Base-by-base conservation (phyloP, 2,113 vertebrate species). In the Daubentonia madagascariensis region DNA sequence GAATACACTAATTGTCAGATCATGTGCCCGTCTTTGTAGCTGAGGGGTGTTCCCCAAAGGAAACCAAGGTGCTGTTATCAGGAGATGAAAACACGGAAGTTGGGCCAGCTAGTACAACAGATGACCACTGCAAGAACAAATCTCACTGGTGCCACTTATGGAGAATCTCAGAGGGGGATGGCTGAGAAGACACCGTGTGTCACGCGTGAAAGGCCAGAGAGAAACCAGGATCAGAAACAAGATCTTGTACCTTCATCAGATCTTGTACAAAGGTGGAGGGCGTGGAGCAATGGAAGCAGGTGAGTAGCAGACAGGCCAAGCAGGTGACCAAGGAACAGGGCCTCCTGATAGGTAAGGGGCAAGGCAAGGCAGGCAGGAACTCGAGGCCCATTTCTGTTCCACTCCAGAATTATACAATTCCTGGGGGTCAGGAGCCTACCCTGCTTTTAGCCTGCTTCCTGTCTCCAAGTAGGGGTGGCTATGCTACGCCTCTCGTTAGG, bases 231-330 rank as follows among this genome's bases (percentile, higher is more conserved):
- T 14, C 37, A 12, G 40, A 76, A 92, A 35, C 5, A 35, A 80
- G 63, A 63, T n/a, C n/a, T n/a, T n/a, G n/a, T n/a, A n/a, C n/a
- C 10, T 23, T 67, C 59, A 20, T 35, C 22, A 11, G 61, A 20
- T 35, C 30, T 59, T 43, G 25, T 4, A 9, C n/a, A 5, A 22
- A 67, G 43, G 37, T 32, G 23, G 52, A 7, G 35, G 67, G 9
- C 0, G 0, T 2, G 18, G 32, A 67, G 9, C 48, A 0, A 0
- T 8, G 23, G 70, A 48, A 5, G 9, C 32, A 1, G 45, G 32
- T 20, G 9, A 57, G 61, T 6, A 1, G 28, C 23, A 13, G 16
- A 28, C 0, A 6, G 48, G n/a, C 16, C 63, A 32, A 45, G 65
- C 32, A 10, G 8, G 11, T 40, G 68, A n/a, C 32, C 14, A 3